Base-by-base conservation (phyloP, 92 coral and sea anemone genomes). In the Umimayanthus kanabou region DNA sequence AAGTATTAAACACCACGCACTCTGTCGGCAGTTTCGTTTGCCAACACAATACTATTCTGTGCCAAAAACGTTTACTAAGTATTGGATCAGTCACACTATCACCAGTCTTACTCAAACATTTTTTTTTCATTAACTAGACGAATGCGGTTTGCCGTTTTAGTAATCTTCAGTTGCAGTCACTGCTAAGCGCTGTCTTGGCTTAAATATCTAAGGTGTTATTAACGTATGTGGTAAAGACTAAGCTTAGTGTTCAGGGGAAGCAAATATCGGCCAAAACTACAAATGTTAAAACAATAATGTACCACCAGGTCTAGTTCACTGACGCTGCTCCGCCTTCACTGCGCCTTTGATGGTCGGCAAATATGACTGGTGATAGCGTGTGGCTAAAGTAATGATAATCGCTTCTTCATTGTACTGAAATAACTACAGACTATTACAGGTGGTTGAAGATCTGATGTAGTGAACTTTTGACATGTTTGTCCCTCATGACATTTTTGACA, bases 401-500 rank as follows among this genome's bases (percentile, higher is more conserved):
- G 77, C 3, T 39, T 70, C 43, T 55, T 33, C 37, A 33, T 33
- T 70, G 53, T 83, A 67, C 39, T n/a, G 65, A 82, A 26, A 70
- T 50, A 82, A 67, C 39, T 22, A 75, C 79, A 75, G 28, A 43
- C 45, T 23, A 3, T 8, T 22, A 69, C 69, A 43, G 78, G 77
- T 83, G 11, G 23, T 83, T 4, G 37, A 47, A 69, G 78, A 28
- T 45, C 65, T 30, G 53, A 43, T 30, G 72, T 7, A 70, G 55
- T 83, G 77, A 83, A 71, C 87, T 49, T 70, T 72, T 83, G 67
- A 83, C 87, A 83, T 83, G 73, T 70, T 83, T 83, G 64, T 45
- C 65, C 70, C 40, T 29, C 37, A 39, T 45, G 42, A 8, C 28
- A 67, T 47, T 39, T 82, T 82, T 39, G 72, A 33, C 15, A 67